Conservation (phyloP, 2,888 invertebrate species). For the Eilema sororculum region DNA sequence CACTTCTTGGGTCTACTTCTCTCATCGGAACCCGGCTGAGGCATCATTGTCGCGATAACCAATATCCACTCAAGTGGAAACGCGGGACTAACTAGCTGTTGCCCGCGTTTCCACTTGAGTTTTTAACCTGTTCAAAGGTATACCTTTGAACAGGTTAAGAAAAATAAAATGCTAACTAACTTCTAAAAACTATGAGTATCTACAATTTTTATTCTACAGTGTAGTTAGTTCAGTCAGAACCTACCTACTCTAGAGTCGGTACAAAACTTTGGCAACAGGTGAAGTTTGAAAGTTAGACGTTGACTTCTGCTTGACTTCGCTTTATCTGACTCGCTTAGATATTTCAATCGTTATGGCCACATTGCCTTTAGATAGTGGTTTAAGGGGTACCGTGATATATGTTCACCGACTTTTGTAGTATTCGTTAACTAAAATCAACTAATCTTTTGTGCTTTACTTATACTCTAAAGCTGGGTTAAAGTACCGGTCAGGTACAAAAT, state of each 20-base stretch:
- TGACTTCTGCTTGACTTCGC: slow-evolving; percentile 55
- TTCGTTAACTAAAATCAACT: not conserved
- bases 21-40: too few species aligned
- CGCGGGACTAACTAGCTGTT: too few species aligned
- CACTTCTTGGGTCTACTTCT: too few species aligned
- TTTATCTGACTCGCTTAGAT: slow-evolving; percentile 50
- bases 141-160: not conserved
- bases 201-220: not conserved
- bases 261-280: slow-evolving; percentile 68
- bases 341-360: slow-evolving; percentile 23
- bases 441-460: too few species aligned
- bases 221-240: not conserved
- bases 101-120: too few species aligned
- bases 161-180: not conserved
- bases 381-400: not conserved
- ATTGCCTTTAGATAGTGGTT: not conserved
- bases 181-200: not conserved
- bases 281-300: slow-evolving; percentile 63
- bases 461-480: too few species aligned
- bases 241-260: not conserved
- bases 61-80: too few species aligned
- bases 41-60: too few species aligned
- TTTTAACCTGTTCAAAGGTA: too few species aligned
- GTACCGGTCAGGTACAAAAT: too few species aligned
- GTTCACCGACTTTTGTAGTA: not conserved